A percentile compares a stretch with the other conserved stretches of the same genome.
These are phyloP conservation scores for Sardina pilchardus DNA, from an alignment of 2,113 vertebrate species.

Conservation along the genomic window DNA sequence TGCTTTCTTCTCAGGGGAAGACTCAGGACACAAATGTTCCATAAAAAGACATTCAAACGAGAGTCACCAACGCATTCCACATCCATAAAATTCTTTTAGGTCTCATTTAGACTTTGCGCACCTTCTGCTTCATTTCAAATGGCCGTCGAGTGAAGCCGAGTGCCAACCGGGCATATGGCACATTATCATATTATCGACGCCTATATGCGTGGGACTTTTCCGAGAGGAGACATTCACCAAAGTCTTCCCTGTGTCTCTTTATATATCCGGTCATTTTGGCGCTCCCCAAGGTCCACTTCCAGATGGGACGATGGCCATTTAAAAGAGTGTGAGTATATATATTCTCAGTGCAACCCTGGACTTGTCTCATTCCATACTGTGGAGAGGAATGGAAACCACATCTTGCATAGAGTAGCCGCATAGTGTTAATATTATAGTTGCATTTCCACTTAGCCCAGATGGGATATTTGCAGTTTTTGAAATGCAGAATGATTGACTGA, in stretches of 20 bases:
- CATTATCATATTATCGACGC: slow-evolving; percentile 45
- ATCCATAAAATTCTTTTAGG: slow-evolving; percentile 50
- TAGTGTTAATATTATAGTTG: not conserved
- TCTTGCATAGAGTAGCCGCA: not conserved
- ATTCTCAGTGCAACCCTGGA: slow-evolving; percentile 18
- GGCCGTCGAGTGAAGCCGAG: slow-evolving; percentile 13
- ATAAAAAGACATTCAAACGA: slow-evolving; percentile 41
- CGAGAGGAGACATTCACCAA: slow-evolving; percentile 30
- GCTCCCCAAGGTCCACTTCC: slow-evolving; percentile 26
- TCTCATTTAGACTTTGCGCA: slow-evolving; percentile 34
- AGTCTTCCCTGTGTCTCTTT: slow-evolving; percentile 22
- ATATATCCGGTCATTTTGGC: not conserved
- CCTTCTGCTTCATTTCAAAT: slow-evolving; percentile 42
- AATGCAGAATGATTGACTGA: not conserved
- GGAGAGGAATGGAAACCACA: not conserved
- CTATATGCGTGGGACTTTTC: slow-evolving; percentile 22
- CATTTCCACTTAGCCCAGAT: not conserved
- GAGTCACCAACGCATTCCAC: slow-evolving; percentile 46
- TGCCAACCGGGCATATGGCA: slow-evolving; percentile 58
- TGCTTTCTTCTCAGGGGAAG: not conserved
- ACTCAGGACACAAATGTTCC: slow-evolving; percentile 30
- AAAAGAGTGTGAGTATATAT: slow-evolving; percentile 22
- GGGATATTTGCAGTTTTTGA: not conserved
- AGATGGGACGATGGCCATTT: slow-evolving; percentile 18
- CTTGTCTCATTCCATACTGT: not conserved